Percentiles rank a stretch among this genome's conserved stretches.
These are phyloP conservation scores for Perodicticus potto DNA, from an alignment of 2,797 vertebrate genomes.

Conservation along the genomic window DNA sequence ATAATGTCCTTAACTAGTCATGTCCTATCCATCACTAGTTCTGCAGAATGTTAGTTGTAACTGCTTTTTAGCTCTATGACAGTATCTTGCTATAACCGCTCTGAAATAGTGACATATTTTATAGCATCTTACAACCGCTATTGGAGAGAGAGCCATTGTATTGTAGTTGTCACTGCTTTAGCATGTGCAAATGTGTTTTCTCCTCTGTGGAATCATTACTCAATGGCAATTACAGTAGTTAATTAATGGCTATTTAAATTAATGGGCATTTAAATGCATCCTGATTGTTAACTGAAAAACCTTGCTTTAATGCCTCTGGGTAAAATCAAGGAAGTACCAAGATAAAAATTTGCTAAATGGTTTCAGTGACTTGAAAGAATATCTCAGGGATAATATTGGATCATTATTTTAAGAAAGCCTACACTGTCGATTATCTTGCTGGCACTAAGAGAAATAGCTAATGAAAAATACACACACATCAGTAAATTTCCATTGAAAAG, in stretches of 20 bases:
- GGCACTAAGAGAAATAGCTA: neutral
- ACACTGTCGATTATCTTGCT: neutral
- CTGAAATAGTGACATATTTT: neutral
- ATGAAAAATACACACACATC: neutral
- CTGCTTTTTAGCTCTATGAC: neutral
- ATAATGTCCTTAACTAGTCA: neutral
- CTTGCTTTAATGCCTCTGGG: neutral
- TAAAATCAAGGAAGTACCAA: neutral
- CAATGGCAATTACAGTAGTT: slow-evolving; percentile 20
- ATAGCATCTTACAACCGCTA: neutral
- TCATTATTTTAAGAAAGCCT: neutral
- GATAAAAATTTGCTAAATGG: slow-evolving; percentile 44
- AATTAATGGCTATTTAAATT: slow-evolving; percentile 3
- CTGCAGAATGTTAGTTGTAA: neutral
- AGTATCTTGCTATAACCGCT: neutral
- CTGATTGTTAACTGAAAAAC: neutral
- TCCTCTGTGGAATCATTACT: neutral
- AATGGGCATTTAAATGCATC: neutral
- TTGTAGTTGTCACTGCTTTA: neutral
- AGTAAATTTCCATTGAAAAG: neutral
- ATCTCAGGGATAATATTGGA: neutral
- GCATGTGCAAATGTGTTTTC: neutral
- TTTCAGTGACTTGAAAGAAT: neutral
- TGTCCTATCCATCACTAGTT: neutral
- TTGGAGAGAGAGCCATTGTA: neutral